Conservation (phyloP, 2,113 vertebrate species). For the Thunnus maccoyii region DNA sequence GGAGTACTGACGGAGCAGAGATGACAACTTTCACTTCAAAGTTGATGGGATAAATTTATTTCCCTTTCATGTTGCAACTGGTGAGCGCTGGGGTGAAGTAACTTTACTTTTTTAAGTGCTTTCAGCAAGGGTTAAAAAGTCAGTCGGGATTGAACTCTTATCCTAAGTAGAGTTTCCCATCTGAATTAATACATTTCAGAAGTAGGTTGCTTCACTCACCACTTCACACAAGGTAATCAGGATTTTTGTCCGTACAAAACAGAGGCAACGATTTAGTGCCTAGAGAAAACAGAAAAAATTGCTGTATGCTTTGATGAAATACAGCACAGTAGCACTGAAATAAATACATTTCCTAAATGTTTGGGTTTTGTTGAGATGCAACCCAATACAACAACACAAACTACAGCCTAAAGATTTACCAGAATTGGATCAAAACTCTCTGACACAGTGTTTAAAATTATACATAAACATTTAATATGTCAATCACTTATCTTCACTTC, state of each 20-base stretch:
- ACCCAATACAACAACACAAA: background rate
- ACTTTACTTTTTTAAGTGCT: constrained; percentile 67
- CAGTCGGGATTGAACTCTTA: constrained; percentile 69
- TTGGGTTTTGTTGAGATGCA: background rate
- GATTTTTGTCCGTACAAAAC: background rate
- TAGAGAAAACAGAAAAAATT: background rate
- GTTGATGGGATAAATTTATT: constrained; percentile 78
- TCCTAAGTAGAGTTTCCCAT: constrained; percentile 63
- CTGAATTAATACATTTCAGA: constrained; percentile 55
- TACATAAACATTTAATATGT: no score
- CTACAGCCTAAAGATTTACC: background rate
- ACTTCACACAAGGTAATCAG: background rate
- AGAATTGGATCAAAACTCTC: background rate
- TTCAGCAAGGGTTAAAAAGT: constrained; percentile 65
- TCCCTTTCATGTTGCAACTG: constrained; percentile 80
- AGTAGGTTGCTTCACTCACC: constrained; percentile 7
- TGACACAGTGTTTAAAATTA: background rate
- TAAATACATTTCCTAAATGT: background rate
- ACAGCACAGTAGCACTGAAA: background rate
- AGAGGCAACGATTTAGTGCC: background rate
- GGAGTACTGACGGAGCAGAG: constrained; percentile 70
- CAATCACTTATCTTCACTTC: background rate
- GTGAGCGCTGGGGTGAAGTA: constrained; percentile 61
- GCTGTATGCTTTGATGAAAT: background rate
- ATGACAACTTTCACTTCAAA: constrained; percentile 83